These are phyloP conservation scores for Idris sp. DNA, from an alignment of 1,140 invertebrate species.

Conservation along the genomic window DNA sequence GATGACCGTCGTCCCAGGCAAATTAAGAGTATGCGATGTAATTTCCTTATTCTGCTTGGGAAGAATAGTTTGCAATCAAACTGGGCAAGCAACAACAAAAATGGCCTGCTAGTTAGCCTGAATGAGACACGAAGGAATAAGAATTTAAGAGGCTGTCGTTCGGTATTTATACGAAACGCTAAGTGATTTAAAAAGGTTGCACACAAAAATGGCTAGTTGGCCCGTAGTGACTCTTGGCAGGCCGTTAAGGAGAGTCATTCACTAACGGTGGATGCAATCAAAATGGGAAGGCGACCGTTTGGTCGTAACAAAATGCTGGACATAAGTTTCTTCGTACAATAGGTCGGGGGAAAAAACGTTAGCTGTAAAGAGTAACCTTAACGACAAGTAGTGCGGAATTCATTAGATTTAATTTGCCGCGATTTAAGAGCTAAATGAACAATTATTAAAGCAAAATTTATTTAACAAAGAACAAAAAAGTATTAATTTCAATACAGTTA, in stretches of 20 bases:
- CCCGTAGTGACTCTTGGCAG: constrained; percentile 47
- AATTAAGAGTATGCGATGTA: constrained; percentile 15
- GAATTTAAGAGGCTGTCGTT: constrained; percentile 20
- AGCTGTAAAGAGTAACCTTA: constrained; percentile 1
- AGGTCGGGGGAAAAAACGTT: constrained; percentile 8
- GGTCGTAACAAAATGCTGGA: constrained; percentile 48
- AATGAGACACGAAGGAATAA: constrained; percentile 20
- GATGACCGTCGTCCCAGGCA: neutral
- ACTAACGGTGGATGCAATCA: constrained; percentile 52
- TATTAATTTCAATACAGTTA: too few species aligned
- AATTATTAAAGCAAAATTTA: too few species aligned
- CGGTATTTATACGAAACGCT: constrained; percentile 25
- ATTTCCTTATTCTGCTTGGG: constrained; percentile 9
- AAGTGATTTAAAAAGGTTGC: constrained; percentile 52
- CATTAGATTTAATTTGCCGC: neutral
- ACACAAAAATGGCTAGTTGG: constrained; percentile 41
- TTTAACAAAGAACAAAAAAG: too few species aligned
- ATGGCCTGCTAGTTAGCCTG: neutral
- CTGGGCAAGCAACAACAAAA: constrained; percentile 4
- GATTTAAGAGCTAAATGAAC: neutral
- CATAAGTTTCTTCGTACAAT: constrained; percentile 37
- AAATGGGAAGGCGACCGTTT: constrained; percentile 58
- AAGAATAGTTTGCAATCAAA: neutral
- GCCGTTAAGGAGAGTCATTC: constrained; percentile 39
- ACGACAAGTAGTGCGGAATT: neutral